A percentile compares a stretch with the other conserved stretches of the same genome.
Conservation (phyloP, 2,888 invertebrate genomes). For the Coleophora deauratella region DNA sequence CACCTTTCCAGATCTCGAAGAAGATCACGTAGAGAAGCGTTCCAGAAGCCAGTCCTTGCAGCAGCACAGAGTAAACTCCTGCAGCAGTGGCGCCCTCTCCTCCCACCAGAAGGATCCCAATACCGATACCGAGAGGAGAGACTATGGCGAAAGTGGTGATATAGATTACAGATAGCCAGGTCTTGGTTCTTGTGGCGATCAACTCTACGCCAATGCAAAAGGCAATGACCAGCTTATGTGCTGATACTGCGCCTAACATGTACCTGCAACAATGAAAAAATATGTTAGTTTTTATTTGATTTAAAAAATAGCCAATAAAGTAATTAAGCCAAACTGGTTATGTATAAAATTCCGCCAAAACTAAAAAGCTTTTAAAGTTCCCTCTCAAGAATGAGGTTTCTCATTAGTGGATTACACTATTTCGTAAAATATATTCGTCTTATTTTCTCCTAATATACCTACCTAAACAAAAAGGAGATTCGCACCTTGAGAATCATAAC, state of each 20-base stretch:
- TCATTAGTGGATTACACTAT: too few species aligned
- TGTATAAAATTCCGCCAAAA: too few species aligned
- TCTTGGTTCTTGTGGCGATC: slow-evolving; percentile 79
- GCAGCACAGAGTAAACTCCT: slow-evolving; percentile 76
- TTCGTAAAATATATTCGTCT: too few species aligned
- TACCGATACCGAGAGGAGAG: slow-evolving; percentile 86
- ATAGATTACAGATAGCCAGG: slow-evolving; percentile 76
- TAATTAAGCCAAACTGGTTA: too few species aligned
- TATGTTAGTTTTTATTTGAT: too few species aligned
- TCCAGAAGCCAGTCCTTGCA: slow-evolving; percentile 92
- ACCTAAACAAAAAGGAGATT: too few species aligned
- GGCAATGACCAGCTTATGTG: slow-evolving; percentile 90
- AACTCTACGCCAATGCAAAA: slow-evolving; percentile 92
- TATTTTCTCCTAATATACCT: too few species aligned
- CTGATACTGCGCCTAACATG: slow-evolving; percentile 88
- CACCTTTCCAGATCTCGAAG: slow-evolving; percentile 87
- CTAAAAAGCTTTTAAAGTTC: too few species aligned
- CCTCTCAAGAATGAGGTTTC: too few species aligned
- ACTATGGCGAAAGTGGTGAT: slow-evolving; percentile 85
- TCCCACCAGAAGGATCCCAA: slow-evolving; percentile 79
- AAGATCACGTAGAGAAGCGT: slow-evolving; percentile 97
- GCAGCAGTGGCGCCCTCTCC: slow-evolving; percentile 72
- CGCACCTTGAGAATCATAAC: too few species aligned
- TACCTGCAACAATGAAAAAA: slow-evolving; percentile 64
- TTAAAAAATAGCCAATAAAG: too few species aligned